Evolutionary conservation across 2,797 vertebrate genomes (phyloP).

Genomic region (Balearica regulorum): DNA sequence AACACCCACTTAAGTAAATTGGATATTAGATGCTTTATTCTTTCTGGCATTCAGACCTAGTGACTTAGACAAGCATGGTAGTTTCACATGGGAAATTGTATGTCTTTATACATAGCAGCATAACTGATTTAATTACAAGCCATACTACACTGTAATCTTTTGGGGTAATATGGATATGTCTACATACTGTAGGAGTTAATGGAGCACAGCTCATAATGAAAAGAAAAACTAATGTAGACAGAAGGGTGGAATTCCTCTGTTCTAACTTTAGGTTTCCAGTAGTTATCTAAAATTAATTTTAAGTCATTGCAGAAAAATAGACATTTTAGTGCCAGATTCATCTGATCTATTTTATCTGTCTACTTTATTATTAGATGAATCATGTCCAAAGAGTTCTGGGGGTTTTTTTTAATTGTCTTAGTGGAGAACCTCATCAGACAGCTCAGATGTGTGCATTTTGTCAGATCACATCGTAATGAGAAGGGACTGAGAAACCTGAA

Average conservation of each 20-base stretch:
- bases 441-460: background rate
- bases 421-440: background rate
- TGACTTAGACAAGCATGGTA: background rate
- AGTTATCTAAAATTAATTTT: background rate
- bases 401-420: background rate
- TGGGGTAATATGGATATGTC: background rate
- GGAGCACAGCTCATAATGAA: background rate
- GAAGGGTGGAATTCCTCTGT: background rate
- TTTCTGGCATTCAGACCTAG: background rate
- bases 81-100: background rate
- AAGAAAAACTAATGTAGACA: background rate
- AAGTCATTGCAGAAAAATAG: background rate
- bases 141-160: background rate
- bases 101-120: background rate
- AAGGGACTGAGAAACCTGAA: background rate
- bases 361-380: background rate
- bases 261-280: background rate
- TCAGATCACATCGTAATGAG: background rate
- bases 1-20: background rate
- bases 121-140: background rate
- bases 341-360: background rate
- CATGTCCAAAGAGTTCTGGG: background rate
- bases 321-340: background rate
- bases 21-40: background rate
- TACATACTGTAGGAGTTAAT: background rate